phyloP scores from a whole-genome alignment of 2,888 invertebrate species.

The Ommatoiulus sabulosus region DNA sequence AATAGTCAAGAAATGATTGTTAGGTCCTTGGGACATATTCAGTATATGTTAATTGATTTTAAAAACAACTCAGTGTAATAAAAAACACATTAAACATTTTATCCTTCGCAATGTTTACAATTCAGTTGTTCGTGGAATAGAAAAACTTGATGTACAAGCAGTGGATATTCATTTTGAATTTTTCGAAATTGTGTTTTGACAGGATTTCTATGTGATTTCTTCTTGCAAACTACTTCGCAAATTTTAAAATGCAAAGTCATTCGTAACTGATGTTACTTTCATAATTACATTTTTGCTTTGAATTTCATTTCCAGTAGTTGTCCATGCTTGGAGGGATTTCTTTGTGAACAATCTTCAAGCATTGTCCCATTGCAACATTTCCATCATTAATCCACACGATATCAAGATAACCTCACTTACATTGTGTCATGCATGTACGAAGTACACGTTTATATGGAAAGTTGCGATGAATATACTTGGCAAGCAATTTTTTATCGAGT shows the following conservation, averaged over 20 bases:
- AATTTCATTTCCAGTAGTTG: no score
- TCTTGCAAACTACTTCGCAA: neutral
- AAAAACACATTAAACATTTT: neutral
- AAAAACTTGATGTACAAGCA: neutral
- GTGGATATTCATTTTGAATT: neutral
- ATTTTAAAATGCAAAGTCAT: no score
- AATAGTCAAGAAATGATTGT: neutral
- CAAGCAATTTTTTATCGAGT: neutral
- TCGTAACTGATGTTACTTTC: no score
- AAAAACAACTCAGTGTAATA: neutral
- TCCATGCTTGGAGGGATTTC: no score
- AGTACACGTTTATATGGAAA: neutral
- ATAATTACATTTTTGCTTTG: no score
- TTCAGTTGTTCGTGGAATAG: neutral
- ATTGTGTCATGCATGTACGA: neutral
- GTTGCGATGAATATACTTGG: neutral
- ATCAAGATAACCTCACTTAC: neutral
- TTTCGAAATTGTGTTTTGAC: no score
- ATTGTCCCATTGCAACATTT: neutral
- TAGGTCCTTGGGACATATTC: slow-evolving; percentile 8
- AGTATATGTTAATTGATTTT: neutral
- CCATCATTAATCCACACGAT: neutral
- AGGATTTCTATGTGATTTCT: no score
- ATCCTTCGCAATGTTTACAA: neutral
- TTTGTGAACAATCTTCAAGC: no score